phyloP scores from a whole-genome alignment of 1,140 invertebrate genomes.

The Paramacrobiotus metropolitanus region DNA sequence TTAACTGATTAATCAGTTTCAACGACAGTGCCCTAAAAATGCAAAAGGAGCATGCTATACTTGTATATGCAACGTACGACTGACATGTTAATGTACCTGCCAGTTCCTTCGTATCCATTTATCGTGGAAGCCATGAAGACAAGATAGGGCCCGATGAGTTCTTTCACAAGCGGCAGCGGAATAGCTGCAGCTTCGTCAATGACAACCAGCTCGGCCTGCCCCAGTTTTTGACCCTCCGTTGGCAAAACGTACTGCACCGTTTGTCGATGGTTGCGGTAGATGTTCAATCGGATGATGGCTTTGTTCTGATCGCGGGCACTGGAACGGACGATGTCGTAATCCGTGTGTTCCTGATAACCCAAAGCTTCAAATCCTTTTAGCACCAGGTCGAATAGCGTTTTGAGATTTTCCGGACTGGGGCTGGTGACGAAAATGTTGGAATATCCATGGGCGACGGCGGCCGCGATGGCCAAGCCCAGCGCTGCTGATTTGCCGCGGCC shows the following conservation, averaged over 20 bases:
- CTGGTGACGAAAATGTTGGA: slow-evolving; percentile 96
- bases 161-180: slow-evolving; percentile 72
- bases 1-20: slow-evolving; percentile 73
- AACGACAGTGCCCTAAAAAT: slow-evolving; percentile 47
- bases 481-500: slow-evolving; percentile 95
- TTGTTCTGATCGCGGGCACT: slow-evolving; percentile 37
- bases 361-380: slow-evolving; percentile 86
- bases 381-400: slow-evolving; percentile 90
- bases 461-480: slow-evolving; percentile 65
- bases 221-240: slow-evolving; percentile 57
- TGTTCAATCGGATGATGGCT: slow-evolving; percentile 74
- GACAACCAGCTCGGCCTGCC: slow-evolving; percentile 76
- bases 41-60: not conserved
- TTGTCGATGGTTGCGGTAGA: slow-evolving; percentile 71
- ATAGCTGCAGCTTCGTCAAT: slow-evolving; percentile 99
- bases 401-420: slow-evolving; percentile 92
- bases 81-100: not conserved
- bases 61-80: not conserved
- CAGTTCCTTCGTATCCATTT: slow-evolving; percentile 37
- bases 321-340: slow-evolving; percentile 17
- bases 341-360: slow-evolving; percentile 36
- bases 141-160: slow-evolving; percentile 70
- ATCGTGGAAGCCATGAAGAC: slow-evolving; percentile 92
- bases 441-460: slow-evolving; percentile 41
- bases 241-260: slow-evolving; percentile 94